Evolutionary conservation across 2,113 vertebrate species (phyloP).

Genomic region (human (Homo sapiens)): GRCh38 chr2:40939001-40939500

Average conservation of each 20-base stretch:
- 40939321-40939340: not conserved
- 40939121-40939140: fast-evolving
- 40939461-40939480: not conserved
- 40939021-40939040: constrained; percentile 9
- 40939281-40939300: not conserved
- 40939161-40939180: not conserved
- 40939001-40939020: not conserved
- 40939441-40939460: not conserved
- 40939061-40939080: not conserved
- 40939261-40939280: not conserved
- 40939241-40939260: not conserved
- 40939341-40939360: not conserved
- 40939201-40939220: not conserved
- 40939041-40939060: not conserved
- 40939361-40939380: not conserved
- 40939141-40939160: not conserved
- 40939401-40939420: not conserved
- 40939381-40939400: not conserved
- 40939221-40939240: not conserved
- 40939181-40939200: not conserved
- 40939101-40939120: fast-evolving
- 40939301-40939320: not conserved
- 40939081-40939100: not conserved
- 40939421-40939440: not conserved
- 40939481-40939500: not conserved